Percentiles rank a stretch among this genome's conserved stretches.
Evolutionary conservation across 2,888 invertebrate species (phyloP).

Genomic region (Spodoptera picta): DNA sequence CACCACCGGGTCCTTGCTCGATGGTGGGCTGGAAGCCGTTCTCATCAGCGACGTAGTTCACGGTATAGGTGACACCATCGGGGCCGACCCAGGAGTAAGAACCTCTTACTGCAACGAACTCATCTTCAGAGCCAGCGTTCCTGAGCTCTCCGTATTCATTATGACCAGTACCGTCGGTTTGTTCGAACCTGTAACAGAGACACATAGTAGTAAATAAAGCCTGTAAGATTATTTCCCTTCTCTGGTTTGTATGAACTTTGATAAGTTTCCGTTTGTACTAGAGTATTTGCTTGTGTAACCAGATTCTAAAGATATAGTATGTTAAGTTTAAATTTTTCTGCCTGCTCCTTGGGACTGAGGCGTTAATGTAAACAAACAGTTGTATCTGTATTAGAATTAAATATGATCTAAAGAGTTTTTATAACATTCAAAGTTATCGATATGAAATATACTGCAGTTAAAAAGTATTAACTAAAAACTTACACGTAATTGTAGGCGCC

Average conservation of each 20-base stretch:
- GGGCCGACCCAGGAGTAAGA: constrained; percentile 85
- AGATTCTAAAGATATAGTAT: no score
- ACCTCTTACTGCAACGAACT: constrained; percentile 84
- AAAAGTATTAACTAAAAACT: constrained; percentile 32
- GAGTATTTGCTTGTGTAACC: neutral
- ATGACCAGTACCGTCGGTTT: constrained; percentile 85
- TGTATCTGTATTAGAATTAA: no score
- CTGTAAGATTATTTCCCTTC: no score
- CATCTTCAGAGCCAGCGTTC: constrained; percentile 86
- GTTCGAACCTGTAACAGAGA: constrained; percentile 75
- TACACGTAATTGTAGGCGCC: constrained; percentile 78
- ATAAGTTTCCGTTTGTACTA: neutral
- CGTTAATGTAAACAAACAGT: no score
- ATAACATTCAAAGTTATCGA: no score
- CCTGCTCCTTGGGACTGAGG: no score
- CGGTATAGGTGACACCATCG: constrained; percentile 82
- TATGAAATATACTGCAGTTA: no score
- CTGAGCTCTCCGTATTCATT: constrained; percentile 85
- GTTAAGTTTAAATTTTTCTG: no score
- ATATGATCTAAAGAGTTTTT: no score
- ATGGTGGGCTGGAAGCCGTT: constrained; percentile 87
- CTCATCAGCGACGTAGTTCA: constrained; percentile 88
- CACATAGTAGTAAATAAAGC: neutral
- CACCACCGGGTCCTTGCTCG: constrained; percentile 72
- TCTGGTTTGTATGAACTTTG: no score